These are phyloP conservation scores for Gymnoscopelus braueri DNA, from an alignment of 2,797 vertebrate species.

Conservation along the genomic window DNA sequence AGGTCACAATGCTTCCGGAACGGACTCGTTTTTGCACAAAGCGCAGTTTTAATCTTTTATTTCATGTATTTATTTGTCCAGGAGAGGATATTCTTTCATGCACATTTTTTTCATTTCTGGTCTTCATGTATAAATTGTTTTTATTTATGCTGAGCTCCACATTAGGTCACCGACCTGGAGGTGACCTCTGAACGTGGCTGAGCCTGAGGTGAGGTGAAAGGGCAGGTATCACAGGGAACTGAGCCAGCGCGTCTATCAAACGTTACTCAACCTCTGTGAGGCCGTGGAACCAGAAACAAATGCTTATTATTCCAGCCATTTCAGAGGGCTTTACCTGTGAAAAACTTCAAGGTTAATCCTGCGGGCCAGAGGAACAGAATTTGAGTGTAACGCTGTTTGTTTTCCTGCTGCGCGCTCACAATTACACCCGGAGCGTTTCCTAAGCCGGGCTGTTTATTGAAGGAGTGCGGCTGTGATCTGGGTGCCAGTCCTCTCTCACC, in stretches of 20 bases:
- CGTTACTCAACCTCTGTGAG: background rate
- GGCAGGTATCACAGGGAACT: slow-evolving; percentile 7
- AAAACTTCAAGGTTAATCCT: slow-evolving; percentile 6
- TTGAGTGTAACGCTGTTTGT: slow-evolving; percentile 28
- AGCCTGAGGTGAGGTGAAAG: slow-evolving; percentile 19
- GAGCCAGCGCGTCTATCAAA: background rate
- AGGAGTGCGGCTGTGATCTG: slow-evolving; percentile 22
- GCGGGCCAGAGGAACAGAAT: slow-evolving; percentile 8
- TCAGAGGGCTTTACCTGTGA: slow-evolving; percentile 15
- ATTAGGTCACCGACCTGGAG: slow-evolving; percentile 1
- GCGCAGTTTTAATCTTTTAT: no score
- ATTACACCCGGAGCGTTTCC: slow-evolving; percentile 27
- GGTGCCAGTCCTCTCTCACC: slow-evolving; percentile 5
- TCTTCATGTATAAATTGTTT: slow-evolving; percentile 29
- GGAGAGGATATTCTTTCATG: no score
- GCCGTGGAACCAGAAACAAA: slow-evolving; percentile 3
- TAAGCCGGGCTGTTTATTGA: slow-evolving; percentile 46
- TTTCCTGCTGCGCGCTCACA: slow-evolving; percentile 24
- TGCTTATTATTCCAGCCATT: slow-evolving; percentile 13
- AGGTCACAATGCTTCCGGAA: no score
- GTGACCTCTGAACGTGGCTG: background rate
- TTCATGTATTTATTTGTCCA: no score
- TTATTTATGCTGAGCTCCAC: slow-evolving; percentile 17
- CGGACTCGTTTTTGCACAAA: no score
- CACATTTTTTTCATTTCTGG: background rate